Evolutionary conservation across 1,140 invertebrate species (phyloP), one percentile per base, ranked within the genome.

Genomic region (Sycophila sp.): DNA sequence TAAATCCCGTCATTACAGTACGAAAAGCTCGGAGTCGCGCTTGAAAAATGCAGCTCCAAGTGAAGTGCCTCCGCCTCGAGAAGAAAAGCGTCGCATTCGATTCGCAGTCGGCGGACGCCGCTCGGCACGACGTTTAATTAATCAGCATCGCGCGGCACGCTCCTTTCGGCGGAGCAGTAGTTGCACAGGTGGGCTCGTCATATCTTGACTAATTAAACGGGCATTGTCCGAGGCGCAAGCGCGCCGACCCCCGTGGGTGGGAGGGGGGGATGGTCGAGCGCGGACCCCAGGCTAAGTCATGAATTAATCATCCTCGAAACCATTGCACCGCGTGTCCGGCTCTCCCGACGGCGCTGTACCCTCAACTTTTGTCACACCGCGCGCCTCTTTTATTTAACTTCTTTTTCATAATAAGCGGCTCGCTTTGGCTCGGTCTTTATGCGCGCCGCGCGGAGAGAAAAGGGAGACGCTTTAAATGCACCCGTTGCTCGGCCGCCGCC

Each of bases 171-270:
- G 11, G 59, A 45, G 73, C 72, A 74, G 73, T 68, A 56, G 69
- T 72, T 63, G 73, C 78, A 70, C 77, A 81, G 76, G 75, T 78
- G 77, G 77, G 71, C 78, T 76, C 75, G 76, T 78, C 77, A 78
- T 78, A 79, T 81, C 78, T 81, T 80, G 78, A 79, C 78, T 80
- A 81, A 81, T 81, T 81, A 81, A 77, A 75, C 55, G 71, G 74
- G 75, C 76, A 80, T 79, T 81, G 80, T 81, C 75, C 74, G 76
- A 73, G 65, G 49, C 15, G 10, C 72, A 34, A 75, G 74, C 76
- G 77, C 80, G 72, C 73, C 67, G 77, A 76, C 72, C 71, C 71
- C 55, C 72, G 67, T 2, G 45, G 17, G 45, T 4, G 17, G 19
- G 45, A 36, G 19, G 42, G 32, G 17, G 22, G 15, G 17, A 19